A percentile compares a stretch with the other conserved stretches of the same genome.
Evolutionary conservation across 2,797 vertebrate species (phyloP).

Genomic region (Cryptoprocta ferox): DNA sequence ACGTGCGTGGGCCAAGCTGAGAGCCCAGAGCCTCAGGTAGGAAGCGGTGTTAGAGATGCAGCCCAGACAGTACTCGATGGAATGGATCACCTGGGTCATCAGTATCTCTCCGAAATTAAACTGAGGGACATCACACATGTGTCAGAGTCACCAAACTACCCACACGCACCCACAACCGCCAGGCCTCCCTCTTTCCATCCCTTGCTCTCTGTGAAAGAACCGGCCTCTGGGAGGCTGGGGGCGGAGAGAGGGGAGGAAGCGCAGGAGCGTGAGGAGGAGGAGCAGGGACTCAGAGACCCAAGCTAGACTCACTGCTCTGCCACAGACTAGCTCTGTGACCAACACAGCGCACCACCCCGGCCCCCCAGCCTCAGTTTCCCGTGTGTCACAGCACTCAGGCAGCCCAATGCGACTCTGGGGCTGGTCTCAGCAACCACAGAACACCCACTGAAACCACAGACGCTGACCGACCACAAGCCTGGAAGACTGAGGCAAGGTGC

Average conservation of each 20-base stretch:
- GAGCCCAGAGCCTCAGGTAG: slow-evolving; percentile 97
- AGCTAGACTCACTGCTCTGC: neutral
- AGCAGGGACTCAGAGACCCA: fast-evolving
- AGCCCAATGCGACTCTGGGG: neutral
- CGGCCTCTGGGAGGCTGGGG: neutral
- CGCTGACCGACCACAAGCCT: neutral
- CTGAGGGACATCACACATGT: slow-evolving; percentile 82
- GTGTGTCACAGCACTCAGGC: neutral
- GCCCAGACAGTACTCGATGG: slow-evolving; percentile 97
- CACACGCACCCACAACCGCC: fast-evolving
- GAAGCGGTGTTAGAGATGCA: slow-evolving; percentile 99
- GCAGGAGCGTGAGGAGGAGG: neutral
- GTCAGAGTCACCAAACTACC: neutral
- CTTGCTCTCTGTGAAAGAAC: fast-evolving
- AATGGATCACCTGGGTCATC: slow-evolving; percentile 96
- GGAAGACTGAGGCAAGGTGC: neutral
- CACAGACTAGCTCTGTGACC: neutral
- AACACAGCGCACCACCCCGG: neutral
- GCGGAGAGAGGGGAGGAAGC: no score
- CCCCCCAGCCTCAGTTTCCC: neutral
- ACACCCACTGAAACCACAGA: fast-evolving
- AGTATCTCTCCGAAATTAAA: slow-evolving; percentile 93
- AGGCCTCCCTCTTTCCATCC: neutral
- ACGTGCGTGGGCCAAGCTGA: slow-evolving; percentile 98
- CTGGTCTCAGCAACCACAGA: neutral